Evolutionary conservation across 2,113 vertebrate species (phyloP).

Genomic region (Todiramphus chloris): DNA sequence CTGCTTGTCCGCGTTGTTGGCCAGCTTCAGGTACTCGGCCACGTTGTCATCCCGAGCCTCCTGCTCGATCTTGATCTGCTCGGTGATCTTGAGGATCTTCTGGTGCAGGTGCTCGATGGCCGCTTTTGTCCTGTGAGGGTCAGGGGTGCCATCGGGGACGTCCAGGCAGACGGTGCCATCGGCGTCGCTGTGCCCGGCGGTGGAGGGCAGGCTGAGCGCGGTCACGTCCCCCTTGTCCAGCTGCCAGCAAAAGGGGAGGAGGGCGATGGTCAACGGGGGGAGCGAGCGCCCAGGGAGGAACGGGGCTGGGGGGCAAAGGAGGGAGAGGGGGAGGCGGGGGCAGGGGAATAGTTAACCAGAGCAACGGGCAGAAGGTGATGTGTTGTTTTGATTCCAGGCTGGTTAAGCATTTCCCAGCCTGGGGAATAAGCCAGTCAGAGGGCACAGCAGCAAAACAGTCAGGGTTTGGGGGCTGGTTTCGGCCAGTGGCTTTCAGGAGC

Average conservation of each 20-base stretch:
- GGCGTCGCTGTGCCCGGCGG: conserved; percentile 83
- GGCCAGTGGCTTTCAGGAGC: background rate
- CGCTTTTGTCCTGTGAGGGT: conserved; percentile 89
- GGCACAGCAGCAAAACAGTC: background rate
- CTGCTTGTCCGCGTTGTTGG: conserved; percentile 97
- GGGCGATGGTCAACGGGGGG: background rate
- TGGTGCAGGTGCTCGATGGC: conserved; percentile 97
- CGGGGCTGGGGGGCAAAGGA: background rate
- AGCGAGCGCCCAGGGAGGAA: background rate
- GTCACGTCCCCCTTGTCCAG: conserved; percentile 92
- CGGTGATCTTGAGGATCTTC: conserved; percentile 97
- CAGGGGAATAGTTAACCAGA: background rate
- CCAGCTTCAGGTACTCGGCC: conserved; percentile 96
- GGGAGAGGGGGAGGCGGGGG: background rate
- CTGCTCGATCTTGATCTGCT: conserved; percentile 98
- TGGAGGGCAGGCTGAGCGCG: conserved; percentile 80
- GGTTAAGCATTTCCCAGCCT: background rate
- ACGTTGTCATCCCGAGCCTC: conserved; percentile 97
- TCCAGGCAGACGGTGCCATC: conserved; percentile 91
- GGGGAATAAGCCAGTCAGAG: background rate
- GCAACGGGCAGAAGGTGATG: background rate
- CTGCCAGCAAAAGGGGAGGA: conserved; percentile 57
- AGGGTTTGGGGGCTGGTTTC: background rate
- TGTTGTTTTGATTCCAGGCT: fast-evolving
- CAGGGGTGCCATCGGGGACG: conserved; percentile 79